Evolutionary conservation across 2,797 vertebrate species (phyloP), one percentile per base, ranked within the genome.

Genomic region (Microctenopoma lineatum): DNA sequence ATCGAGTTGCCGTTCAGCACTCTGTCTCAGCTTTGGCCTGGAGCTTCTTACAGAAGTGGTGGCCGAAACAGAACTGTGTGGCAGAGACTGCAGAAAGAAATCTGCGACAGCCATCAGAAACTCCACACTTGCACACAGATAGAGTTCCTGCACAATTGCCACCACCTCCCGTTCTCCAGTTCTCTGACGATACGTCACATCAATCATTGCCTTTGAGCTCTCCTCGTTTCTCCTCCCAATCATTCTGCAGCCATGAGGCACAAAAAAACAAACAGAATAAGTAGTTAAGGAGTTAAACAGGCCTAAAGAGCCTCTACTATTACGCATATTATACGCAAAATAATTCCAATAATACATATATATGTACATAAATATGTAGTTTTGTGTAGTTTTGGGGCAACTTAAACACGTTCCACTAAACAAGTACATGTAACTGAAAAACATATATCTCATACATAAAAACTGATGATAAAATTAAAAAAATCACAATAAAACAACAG

Each of bases 71-170:
- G 93, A 69, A 50, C 64, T 90, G 60, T 92, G 91, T 0, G 95
- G 95, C 88, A 97, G n/a, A 29, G 97, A 96, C 81, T 96, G 94
- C 69, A 99, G 81, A 79, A 99, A 99, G 91, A 99, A 98, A 42
- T 98, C 96, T 1, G 93, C 96, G 12, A 99, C 96, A 0, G 96
- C 91, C 95, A 97, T 91, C 53, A 99, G 90, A 66, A 99, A 99
- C 87, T 99, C 98, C 87, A 98, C 92, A 18, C 98, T 99, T 68
- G 96, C 97, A 67, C 97, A 99, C 15, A 99, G 39, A 27, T 96
- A 96, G 0, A 98, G 92, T n/a, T 96, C 97, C 85, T 98, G 96
- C 52, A 99, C 89, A 36, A 98, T 81, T 0, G 95, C 93, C 56
- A 95, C 81, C 9, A 98, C 81, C 5, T 92, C 92, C 29, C 86